phyloP scores from a whole-genome alignment of 2,888 invertebrate genomes.

The Peribatodes rhomboidaria region DNA sequence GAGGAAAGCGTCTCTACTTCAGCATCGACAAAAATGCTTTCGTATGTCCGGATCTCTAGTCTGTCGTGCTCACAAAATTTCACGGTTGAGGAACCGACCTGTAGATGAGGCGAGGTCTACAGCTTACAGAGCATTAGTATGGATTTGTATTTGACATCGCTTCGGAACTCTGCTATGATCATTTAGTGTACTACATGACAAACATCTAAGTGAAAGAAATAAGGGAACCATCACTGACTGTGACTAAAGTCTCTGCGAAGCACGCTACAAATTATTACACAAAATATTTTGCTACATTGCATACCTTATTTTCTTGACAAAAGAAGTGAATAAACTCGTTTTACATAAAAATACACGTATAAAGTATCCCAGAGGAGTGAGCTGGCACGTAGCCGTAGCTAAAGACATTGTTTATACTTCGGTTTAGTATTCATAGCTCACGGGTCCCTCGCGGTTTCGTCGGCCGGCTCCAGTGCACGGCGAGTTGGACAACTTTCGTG shows the following conservation, averaged over 20 bases:
- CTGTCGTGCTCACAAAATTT: too few relatives aligned
- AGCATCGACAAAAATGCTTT: too few relatives aligned
- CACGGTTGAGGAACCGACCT: too few relatives aligned
- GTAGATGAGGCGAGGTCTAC: too few relatives aligned
- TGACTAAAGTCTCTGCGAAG: not conserved
- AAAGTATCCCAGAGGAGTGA: constrained; percentile 31
- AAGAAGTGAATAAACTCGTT: constrained; percentile 28
- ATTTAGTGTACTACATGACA: too few relatives aligned
- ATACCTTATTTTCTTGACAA: constrained; percentile 8
- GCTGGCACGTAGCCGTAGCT: constrained; percentile 36
- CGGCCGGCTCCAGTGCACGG: not conserved
- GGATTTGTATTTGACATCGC: too few relatives aligned
- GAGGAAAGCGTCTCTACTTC: too few relatives aligned
- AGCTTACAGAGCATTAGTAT: too few relatives aligned
- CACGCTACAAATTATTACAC: not conserved
- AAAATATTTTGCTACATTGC: not conserved
- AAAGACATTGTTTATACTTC: constrained; percentile 50
- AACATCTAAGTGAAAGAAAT: too few relatives aligned
- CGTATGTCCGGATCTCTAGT: too few relatives aligned
- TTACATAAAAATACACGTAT: constrained; percentile 37
- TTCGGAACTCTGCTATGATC: too few relatives aligned
- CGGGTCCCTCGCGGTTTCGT: constrained; percentile 42
- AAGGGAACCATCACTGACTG: too few relatives aligned
- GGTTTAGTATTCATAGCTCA: constrained; percentile 50
- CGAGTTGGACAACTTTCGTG: not conserved